Evolutionary conservation across 2,113 vertebrate species (phyloP).

Genomic region (Eptatretus burgeri): DNA sequence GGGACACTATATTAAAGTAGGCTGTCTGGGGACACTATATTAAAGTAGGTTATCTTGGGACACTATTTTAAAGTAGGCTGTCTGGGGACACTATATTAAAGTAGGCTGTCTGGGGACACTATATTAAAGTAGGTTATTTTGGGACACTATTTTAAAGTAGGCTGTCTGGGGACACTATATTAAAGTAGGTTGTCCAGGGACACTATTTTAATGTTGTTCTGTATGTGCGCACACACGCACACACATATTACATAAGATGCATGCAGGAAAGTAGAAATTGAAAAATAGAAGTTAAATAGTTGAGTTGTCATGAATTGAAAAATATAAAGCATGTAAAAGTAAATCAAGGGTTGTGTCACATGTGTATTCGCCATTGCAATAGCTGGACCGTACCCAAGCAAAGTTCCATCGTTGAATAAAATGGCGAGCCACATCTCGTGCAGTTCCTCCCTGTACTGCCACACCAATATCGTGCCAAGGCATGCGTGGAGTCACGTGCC

Average conservation of each 20-base stretch:
- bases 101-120: no score
- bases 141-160: no score
- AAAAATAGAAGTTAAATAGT: background rate
- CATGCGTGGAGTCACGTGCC: conserved; percentile 63
- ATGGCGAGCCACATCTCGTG: conserved; percentile 55
- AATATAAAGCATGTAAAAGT: background rate
- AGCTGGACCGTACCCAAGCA: conserved; percentile 33
- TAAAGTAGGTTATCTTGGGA: no score
- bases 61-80: no score
- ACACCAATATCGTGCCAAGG: conserved; percentile 84
- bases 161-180: no score
- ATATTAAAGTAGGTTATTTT: no score
- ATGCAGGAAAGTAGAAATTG: background rate
- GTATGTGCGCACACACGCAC: background rate
- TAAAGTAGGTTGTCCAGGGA: no score
- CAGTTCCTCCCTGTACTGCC: conserved; percentile 48
- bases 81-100: no score
- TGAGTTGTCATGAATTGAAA: background rate
- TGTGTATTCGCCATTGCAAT: background rate
- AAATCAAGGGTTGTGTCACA: background rate
- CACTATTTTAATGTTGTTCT: no score
- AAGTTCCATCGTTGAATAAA: conserved; percentile 98
- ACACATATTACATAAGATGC: background rate
- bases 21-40: no score
- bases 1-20: no score